These are phyloP conservation scores for Dufourea novaeangliae DNA, from an alignment of 1,140 invertebrate genomes.

Conservation along the genomic window DNA sequence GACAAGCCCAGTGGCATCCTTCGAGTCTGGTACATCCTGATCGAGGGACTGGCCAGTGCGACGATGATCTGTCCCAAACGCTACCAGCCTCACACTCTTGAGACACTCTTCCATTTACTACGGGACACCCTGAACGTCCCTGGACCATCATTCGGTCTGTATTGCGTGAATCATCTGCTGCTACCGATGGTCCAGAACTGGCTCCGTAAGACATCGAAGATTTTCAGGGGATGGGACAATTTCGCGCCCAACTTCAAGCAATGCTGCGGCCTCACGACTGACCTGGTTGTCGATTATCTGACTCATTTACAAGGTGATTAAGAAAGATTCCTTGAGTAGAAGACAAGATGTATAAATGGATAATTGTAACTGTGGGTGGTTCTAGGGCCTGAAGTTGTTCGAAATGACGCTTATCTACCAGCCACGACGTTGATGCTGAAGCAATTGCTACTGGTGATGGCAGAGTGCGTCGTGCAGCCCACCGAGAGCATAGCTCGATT, in stretches of 20 bases:
- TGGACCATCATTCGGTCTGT: conserved; percentile 92
- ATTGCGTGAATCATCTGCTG: conserved; percentile 94
- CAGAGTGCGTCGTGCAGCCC: conserved; percentile 94
- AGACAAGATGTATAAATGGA: not conserved
- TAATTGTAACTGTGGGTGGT: not conserved
- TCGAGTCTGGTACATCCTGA: conserved; percentile 94
- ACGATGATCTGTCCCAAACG: conserved; percentile 90
- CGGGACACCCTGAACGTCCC: conserved; percentile 88
- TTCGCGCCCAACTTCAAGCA: conserved; percentile 95
- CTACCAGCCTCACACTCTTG: conserved; percentile 93
- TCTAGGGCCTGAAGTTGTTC: conserved; percentile 72
- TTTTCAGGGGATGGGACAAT: conserved; percentile 87
- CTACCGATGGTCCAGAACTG: conserved; percentile 95
- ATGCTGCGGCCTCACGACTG: conserved; percentile 94
- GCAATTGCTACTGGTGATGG: conserved; percentile 92
- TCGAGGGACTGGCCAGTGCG: conserved; percentile 94
- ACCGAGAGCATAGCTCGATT: conserved; percentile 93
- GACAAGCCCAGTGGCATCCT: conserved; percentile 92
- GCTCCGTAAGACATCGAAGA: conserved; percentile 87
- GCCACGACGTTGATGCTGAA: conserved; percentile 91
- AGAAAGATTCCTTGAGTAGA: not conserved
- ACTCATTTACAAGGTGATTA: conserved; percentile 82
- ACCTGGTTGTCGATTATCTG: conserved; percentile 93
- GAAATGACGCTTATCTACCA: conserved; percentile 73
- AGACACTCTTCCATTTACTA: conserved; percentile 92